Evolutionary conservation across 2,888 invertebrate species (phyloP).

Genomic region (Malacosoma neustria): DNA sequence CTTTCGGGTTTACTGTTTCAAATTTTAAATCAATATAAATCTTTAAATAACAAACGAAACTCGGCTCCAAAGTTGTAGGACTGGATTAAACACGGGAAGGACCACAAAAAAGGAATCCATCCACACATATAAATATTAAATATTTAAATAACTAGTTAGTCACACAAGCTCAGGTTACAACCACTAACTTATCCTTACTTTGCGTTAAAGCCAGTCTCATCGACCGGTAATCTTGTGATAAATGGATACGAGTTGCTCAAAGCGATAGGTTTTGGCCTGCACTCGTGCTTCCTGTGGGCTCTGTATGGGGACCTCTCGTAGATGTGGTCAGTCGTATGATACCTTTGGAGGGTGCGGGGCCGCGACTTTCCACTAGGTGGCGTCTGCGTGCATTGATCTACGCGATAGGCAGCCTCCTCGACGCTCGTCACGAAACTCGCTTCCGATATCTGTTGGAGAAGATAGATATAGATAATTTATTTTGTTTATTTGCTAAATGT

Average conservation of each 20-base stretch:
- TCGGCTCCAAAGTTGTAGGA: too few species aligned
- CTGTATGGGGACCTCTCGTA: conserved; percentile 42
- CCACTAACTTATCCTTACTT: conserved; percentile 40
- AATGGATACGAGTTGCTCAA: conserved; percentile 55
- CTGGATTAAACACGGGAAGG: too few species aligned
- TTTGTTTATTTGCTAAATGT: too few species aligned
- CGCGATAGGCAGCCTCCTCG: conserved; percentile 45
- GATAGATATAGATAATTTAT: too few species aligned
- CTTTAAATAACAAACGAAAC: too few species aligned
- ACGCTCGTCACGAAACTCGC: conserved; percentile 66
- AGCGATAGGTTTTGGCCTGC: conserved; percentile 48
- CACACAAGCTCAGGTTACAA: conserved; percentile 12
- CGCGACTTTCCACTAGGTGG: conserved; percentile 57
- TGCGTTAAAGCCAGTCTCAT: conserved; percentile 39
- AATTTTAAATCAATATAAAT: too few species aligned
- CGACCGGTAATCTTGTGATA: conserved; percentile 52
- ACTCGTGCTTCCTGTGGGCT: conserved; percentile 35
- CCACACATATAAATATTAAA: too few species aligned
- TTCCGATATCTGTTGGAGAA: conserved; percentile 65
- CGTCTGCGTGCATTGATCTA: conserved; percentile 66
- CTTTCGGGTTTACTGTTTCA: too few species aligned
- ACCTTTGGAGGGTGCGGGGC: conserved; percentile 69
- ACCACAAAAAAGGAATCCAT: too few species aligned
- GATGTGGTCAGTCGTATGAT: conserved; percentile 70
- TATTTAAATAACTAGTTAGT: conserved; percentile 24